These are phyloP conservation scores for Clarias fuscus DNA, from an alignment of 2,797 vertebrate species.

Conservation along the genomic window DNA sequence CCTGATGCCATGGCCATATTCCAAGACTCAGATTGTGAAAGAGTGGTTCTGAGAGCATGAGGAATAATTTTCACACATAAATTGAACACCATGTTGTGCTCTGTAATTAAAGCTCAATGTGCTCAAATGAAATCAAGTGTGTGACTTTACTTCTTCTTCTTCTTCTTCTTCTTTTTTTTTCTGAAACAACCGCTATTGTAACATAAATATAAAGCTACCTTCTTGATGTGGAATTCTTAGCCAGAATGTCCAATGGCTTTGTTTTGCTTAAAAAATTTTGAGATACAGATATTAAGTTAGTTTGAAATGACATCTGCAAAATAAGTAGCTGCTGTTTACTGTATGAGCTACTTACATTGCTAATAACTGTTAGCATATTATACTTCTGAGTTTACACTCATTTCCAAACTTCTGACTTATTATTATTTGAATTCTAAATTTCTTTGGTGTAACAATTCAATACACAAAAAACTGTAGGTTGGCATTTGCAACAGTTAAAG, in stretches of 20 bases:
- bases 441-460: background rate
- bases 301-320: background rate
- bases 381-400: background rate
- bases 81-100: too few species aligned
- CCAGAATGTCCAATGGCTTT: background rate
- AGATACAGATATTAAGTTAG: background rate
- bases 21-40: too few species aligned
- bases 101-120: too few species aligned
- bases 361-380: background rate
- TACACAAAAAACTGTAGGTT: background rate
- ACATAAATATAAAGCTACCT: background rate
- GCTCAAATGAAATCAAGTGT: too few species aligned
- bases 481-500: background rate
- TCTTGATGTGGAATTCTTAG: background rate
- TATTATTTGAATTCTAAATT: background rate
- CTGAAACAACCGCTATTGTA: background rate
- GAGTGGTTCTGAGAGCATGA: too few species aligned
- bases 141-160: too few species aligned
- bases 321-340: background rate
- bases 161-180: background rate
- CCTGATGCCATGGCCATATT: too few species aligned
- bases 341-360: background rate
- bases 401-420: background rate
- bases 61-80: too few species aligned
- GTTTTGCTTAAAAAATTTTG: background rate